Percentiles rank a stretch among this genome's conserved stretches.
These are phyloP conservation scores for Eriocheir sinensis DNA, from an alignment of 1,140 invertebrate genomes.

Conservation along the genomic window DNA sequence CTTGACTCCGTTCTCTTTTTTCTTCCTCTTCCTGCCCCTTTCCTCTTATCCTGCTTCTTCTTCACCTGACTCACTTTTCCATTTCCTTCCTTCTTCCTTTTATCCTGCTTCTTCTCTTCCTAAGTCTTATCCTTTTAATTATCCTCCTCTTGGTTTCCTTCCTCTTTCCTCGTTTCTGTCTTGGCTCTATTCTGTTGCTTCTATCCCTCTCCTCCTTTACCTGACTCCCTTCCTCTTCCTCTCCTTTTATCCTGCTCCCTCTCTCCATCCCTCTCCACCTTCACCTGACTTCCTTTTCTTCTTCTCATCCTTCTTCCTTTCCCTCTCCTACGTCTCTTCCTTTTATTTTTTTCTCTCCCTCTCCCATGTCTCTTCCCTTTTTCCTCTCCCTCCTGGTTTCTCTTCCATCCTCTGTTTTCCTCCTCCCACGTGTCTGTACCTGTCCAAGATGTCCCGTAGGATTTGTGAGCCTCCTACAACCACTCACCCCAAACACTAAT, in stretches of 20 bases:
- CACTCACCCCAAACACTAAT: conserved; percentile 23
- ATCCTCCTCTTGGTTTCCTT: neutral
- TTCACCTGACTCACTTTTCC: no score
- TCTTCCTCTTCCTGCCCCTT: no score
- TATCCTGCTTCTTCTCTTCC: neutral
- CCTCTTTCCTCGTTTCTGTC: neutral
- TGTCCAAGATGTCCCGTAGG: neutral
- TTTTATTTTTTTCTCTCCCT: no score
- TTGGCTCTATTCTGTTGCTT: no score
- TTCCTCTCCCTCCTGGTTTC: neutral
- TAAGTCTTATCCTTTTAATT: neutral
- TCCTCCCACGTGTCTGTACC: neutral
- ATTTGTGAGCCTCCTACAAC: neutral
- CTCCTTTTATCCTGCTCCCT: neutral
- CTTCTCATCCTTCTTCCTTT: neutral
- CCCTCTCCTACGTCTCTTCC: no score
- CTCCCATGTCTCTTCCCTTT: neutral
- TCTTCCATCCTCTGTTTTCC: neutral
- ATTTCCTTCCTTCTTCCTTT: neutral
- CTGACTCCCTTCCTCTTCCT: neutral
- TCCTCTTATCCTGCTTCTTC: no score
- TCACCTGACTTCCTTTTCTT: neutral
- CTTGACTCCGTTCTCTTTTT: no score
- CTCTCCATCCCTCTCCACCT: neutral
- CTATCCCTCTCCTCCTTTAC: neutral